These are phyloP conservation scores for Scaptomyza tumidula DNA, from an alignment of 2,888 invertebrate species.

Conservation along the genomic window DNA sequence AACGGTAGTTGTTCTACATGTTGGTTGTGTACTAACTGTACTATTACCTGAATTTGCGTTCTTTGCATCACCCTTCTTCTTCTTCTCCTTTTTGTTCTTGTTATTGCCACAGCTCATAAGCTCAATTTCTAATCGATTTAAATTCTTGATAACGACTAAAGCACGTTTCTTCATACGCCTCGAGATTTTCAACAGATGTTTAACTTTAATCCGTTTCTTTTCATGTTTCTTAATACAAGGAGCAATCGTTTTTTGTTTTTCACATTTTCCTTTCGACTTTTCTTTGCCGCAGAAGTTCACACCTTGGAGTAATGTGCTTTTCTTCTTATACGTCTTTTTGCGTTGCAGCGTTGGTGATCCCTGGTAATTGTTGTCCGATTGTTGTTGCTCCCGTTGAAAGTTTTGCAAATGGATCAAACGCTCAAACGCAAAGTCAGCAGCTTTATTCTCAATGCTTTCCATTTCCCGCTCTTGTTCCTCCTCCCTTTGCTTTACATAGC, in stretches of 20 bases:
- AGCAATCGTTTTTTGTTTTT: not conserved
- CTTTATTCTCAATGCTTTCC: constrained; percentile 29
- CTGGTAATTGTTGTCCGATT: not conserved
- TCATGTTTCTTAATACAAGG: not conserved
- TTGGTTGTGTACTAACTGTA: not conserved
- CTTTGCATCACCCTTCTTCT: not conserved
- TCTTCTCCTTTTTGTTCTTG: not conserved
- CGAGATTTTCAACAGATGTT: constrained; percentile 2
- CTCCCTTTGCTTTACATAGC: not conserved
- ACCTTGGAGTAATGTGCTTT: not conserved
- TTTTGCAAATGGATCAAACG: constrained; percentile 22
- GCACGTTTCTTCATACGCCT: constrained; percentile 44
- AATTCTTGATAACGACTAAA: constrained; percentile 35
- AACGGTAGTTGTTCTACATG: not conserved
- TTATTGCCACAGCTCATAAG: constrained; percentile 13
- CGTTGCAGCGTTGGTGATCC: not conserved
- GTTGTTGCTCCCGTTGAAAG: not conserved
- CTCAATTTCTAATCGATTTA: constrained; percentile 47
- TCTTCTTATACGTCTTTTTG: not conserved
- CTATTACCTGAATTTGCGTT: no score
- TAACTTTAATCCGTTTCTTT: not conserved
- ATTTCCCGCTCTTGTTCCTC: constrained; percentile 6
- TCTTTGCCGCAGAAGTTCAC: not conserved
- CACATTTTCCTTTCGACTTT: not conserved
- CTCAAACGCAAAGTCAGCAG: constrained; percentile 37